A percentile compares a stretch with the other conserved stretches of the same genome.
These are phyloP conservation scores for Micromys minutus DNA, from an alignment of 2,113 vertebrate species.

Conservation along the genomic window DNA sequence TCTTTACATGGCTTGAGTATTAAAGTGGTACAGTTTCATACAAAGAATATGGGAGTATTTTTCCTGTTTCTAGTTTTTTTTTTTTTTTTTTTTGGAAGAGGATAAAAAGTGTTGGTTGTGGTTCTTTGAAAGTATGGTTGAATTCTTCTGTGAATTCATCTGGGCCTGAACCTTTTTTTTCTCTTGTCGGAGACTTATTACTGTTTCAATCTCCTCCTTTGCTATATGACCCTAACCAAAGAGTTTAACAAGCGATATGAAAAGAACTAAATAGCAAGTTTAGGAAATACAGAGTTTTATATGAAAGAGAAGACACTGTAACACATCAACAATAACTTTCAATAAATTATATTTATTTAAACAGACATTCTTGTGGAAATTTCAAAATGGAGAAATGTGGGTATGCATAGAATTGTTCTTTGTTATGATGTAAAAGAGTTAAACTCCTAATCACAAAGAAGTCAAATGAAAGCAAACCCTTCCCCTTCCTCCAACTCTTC, in stretches of 20 bases:
- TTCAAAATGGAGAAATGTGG: background rate
- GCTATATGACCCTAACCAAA: background rate
- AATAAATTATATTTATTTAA: background rate
- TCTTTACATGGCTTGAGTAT: background rate
- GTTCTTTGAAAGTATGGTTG: background rate
- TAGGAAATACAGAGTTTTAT: background rate
- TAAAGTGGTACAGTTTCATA: background rate
- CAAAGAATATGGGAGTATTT: background rate
- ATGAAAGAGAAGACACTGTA: background rate
- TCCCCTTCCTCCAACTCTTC: rapidly evolving
- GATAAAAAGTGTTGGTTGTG: background rate
- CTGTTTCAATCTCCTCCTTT: background rate
- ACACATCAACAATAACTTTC: background rate
- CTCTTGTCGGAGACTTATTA: background rate
- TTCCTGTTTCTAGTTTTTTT: no score
- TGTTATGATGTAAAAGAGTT: background rate
- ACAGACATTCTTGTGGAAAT: background rate
- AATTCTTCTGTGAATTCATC: background rate
- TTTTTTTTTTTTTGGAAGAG: background rate
- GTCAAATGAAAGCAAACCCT: background rate
- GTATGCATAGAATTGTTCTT: background rate
- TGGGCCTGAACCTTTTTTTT: background rate
- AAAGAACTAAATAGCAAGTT: background rate
- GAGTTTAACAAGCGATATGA: background rate
- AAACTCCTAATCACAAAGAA: background rate